A percentile compares a stretch with the other conserved stretches of the same genome.
These are phyloP conservation scores for Unio pictorum DNA, from an alignment of 2,888 invertebrate genomes.

Conservation along the genomic window DNA sequence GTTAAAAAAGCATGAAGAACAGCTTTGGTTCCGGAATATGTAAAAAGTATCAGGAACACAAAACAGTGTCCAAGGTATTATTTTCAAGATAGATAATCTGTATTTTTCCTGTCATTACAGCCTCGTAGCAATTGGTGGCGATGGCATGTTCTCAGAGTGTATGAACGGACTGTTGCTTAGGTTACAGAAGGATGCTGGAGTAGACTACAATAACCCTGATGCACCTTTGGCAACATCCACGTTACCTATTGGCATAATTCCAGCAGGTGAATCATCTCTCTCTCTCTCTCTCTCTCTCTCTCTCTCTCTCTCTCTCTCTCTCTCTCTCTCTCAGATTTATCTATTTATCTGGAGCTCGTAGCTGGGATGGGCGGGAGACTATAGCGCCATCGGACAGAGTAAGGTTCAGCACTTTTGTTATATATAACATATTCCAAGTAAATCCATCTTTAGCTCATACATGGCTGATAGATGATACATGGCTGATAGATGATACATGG, in stretches of 20 bases:
- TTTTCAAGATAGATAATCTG: neutral
- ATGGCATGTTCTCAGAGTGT: conserved; percentile 60
- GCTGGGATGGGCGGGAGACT: too few relatives aligned
- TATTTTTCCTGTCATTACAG: conserved; percentile 30
- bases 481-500: too few relatives aligned
- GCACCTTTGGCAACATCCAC: conserved; percentile 38
- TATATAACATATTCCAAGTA: too few relatives aligned
- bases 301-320: neutral
- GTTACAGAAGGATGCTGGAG: conserved; percentile 39
- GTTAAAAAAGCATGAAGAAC: too few relatives aligned
- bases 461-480: too few relatives aligned
- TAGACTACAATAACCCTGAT: conserved; percentile 45
- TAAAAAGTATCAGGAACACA: too few relatives aligned
- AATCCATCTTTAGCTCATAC: too few relatives aligned
- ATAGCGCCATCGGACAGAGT: too few relatives aligned
- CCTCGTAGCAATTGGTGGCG: conserved; percentile 58
- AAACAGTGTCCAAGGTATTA: neutral
- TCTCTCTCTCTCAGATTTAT: neutral
- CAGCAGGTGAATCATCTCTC: conserved; percentile 40
- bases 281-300: neutral
- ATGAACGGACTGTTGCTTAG: conserved; percentile 47
- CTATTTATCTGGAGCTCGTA: neutral
- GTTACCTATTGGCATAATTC: conserved; percentile 58
- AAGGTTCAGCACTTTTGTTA: too few relatives aligned
- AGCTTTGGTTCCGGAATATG: too few relatives aligned